Conservation (phyloP, 2,113 vertebrate species). For the Choloepus hoffmanni region DNA sequence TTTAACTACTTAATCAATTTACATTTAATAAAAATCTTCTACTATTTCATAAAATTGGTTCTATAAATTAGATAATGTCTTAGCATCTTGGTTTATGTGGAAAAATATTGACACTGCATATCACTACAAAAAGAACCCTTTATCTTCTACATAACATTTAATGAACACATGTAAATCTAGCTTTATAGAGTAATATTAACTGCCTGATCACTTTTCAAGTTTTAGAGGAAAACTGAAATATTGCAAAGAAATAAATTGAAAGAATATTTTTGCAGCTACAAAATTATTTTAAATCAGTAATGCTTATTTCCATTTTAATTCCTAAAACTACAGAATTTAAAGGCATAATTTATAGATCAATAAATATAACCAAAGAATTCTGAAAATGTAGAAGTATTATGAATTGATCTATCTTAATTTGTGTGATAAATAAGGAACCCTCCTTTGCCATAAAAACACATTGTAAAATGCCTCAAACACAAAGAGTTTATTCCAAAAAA, state of each 20-base stretch:
- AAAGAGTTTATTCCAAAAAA: no score
- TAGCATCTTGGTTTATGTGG: slow-evolving; percentile 25
- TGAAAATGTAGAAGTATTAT: not conserved
- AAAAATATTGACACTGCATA: not conserved
- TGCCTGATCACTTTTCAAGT: not conserved
- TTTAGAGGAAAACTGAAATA: not conserved
- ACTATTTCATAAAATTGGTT: slow-evolving; percentile 6
- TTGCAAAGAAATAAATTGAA: not conserved
- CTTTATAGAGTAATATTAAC: not conserved
- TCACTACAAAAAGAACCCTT: not conserved
- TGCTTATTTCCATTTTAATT: not conserved
- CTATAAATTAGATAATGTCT: not conserved
- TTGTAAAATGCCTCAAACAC: not conserved
- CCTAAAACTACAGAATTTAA: slow-evolving; percentile 2
- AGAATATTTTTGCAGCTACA: not conserved
- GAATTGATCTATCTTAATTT: slow-evolving; percentile 30
- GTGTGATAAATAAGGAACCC: slow-evolving; percentile 23
- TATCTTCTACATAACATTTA: not conserved
- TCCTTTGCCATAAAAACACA: not conserved
- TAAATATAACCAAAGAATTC: not conserved
- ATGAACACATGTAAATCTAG: not conserved
- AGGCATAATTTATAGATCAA: not conserved
- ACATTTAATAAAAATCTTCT: not conserved
- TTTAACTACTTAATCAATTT: not conserved
- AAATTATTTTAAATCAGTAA: slow-evolving; percentile 17